These are phyloP conservation scores for Arrhamphus sclerolepis DNA, from an alignment of 2,797 vertebrate species.

Conservation along the genomic window DNA sequence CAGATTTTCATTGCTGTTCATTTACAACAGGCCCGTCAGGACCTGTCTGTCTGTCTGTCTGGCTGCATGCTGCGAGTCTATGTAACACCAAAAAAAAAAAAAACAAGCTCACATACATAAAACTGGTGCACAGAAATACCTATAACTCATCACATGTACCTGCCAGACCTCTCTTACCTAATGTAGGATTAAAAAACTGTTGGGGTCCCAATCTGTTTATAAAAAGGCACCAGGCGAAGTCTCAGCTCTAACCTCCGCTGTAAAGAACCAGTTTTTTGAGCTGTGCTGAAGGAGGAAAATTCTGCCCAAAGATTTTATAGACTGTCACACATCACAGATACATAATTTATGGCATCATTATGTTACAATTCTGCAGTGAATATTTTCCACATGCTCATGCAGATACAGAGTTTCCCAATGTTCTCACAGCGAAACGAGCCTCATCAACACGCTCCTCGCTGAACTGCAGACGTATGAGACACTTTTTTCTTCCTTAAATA, in stretches of 20 bases:
- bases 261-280: not conserved
- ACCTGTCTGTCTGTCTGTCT: conserved; percentile 20
- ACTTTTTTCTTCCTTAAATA: not conserved
- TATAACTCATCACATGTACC: conserved; percentile 4
- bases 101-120: not conserved
- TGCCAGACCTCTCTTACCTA: conserved; percentile 4
- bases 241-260: not conserved
- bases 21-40: conserved; percentile 27
- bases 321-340: not conserved
- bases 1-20: conserved; percentile 31
- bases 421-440: not conserved
- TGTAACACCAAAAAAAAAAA: not conserved
- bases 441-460: not conserved
- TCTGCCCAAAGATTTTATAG: not conserved
- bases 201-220: not conserved
- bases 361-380: not conserved
- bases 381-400: not conserved
- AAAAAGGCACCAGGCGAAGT: conserved; percentile 9
- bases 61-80: conserved; percentile 4
- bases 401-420: too few relatives aligned
- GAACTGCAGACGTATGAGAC: not conserved
- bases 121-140: not conserved
- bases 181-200: not conserved
- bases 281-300: not conserved
- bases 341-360: not conserved